Base-by-base conservation (phyloP, 2,888 invertebrate genomes). In the Himalopsyche japonica region DNA sequence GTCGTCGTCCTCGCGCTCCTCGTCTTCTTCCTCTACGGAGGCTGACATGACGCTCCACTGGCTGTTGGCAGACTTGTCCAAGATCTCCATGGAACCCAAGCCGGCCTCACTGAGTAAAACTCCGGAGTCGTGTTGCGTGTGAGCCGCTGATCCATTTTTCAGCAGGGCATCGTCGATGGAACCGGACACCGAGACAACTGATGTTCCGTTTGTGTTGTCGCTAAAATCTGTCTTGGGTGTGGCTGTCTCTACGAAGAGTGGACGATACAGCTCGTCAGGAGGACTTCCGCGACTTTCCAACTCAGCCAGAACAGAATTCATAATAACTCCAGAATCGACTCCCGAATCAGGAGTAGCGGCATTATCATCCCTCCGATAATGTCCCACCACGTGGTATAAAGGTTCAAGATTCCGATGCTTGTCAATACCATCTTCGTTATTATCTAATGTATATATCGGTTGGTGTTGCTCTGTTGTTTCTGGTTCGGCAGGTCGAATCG, bases 1-100 rank as follows among this genome's bases (percentile, higher is more conserved):
- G 70, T 85, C 84, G 81, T 84, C 88, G 89, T 81, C 88, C 88
- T 82, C 83, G 84, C 82, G 79, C 78, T 83, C 87, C 88, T 81
- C 88, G 89, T 86, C 89, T 88, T 20, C 88, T 43, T 87, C 87
- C 32, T 83, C 84, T 32, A 85, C 64, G 15, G 87, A 86, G 10
- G 78, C 82, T 84, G 84, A 86, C 82, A 84, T 86, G 88, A 92
- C 91, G 89, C 92, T 92, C 92, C 92, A 92, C 91, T 92, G 92
- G 90, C 92, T 92, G 88, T 92, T 92, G 90, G 92, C 92, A 90
- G 92, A 92, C 89, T 92, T 92, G 88, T 92, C 92, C 90, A 92
- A 91, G 90, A 92, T 92, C 90, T 92, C 92, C 89, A 92, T 91
- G 90, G 92, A 92, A 90, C 92, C 92, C 88, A 92, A 92, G 88